Evolutionary conservation across 2,888 invertebrate species (phyloP).

Genomic region (Acleris laterana): DNA sequence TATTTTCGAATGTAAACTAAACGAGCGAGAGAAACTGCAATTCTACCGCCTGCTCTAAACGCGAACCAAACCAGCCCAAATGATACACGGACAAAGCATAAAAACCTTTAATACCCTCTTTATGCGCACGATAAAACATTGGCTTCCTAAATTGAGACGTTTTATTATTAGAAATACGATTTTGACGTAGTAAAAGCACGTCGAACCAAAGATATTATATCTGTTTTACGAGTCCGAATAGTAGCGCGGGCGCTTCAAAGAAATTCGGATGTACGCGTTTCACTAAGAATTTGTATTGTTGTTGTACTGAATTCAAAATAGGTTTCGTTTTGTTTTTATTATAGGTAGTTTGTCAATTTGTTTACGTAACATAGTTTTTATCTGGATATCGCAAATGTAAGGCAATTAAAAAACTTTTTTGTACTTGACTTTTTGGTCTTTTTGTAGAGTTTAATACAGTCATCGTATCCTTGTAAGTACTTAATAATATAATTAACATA

Average conservation of each 20-base stretch:
- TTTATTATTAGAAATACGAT: constrained; percentile 83
- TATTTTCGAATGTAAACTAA: no score
- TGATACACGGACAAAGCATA: constrained; percentile 63
- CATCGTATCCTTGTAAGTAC: no score
- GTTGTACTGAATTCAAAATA: neutral
- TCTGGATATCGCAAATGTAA: no score
- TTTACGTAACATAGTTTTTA: no score
- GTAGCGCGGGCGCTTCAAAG: constrained; percentile 50
- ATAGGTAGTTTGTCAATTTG: no score
- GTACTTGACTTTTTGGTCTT: no score
- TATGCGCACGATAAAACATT: constrained; percentile 76
- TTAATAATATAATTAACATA: no score
- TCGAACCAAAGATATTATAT: constrained; percentile 72
- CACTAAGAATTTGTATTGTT: neutral
- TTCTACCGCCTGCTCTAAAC: no score
- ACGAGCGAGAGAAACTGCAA: no score
- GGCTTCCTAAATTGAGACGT: constrained; percentile 78
- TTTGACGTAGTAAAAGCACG: constrained; percentile 76
- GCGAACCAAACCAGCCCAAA: constrained; percentile 51
- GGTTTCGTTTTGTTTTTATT: constrained; percentile 3
- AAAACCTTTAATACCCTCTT: constrained; percentile 70
- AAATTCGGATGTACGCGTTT: constrained; percentile 41
- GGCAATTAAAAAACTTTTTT: no score
- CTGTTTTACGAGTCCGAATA: constrained; percentile 73
- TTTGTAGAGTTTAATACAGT: no score